Conservation (phyloP, 1,140 invertebrate species). For the Cydia amplana region DNA sequence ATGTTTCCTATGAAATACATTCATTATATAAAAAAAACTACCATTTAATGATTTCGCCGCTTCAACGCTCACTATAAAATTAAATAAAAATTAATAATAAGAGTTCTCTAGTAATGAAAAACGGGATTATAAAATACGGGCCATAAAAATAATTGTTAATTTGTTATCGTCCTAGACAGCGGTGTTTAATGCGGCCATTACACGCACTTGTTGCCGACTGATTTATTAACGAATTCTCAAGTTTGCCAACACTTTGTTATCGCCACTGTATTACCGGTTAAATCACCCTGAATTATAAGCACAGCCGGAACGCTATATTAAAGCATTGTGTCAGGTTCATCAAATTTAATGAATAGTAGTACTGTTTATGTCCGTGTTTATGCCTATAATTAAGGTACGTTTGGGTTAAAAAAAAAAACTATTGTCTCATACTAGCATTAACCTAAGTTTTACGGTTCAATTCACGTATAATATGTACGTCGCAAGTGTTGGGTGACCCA, state of each 20-base stretch:
- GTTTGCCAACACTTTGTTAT: conserved; percentile 22
- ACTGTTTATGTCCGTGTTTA: too few relatives aligned
- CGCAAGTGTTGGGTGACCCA: too few relatives aligned
- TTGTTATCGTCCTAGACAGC: conserved; percentile 27
- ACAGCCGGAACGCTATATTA: neutral
- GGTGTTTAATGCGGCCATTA: conserved; percentile 31
- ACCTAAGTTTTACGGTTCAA: too few relatives aligned
- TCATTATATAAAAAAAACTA: too few relatives aligned
- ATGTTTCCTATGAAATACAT: too few relatives aligned
- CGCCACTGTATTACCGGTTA: conserved; percentile 18
- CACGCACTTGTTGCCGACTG: conserved; percentile 36
- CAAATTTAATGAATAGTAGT: too few relatives aligned
- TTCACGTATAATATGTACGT: too few relatives aligned
- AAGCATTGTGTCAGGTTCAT: neutral
- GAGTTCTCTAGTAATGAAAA: neutral
- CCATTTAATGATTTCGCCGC: too few relatives aligned
- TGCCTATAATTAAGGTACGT: too few relatives aligned
- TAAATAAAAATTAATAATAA: neutral
- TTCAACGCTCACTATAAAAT: too few relatives aligned
- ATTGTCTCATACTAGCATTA: too few relatives aligned
- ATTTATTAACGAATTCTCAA: conserved; percentile 34
- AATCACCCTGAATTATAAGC: conserved; percentile 8
- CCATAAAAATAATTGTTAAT: conserved; percentile 31
- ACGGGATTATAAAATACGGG: conserved; percentile 13
- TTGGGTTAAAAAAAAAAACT: too few relatives aligned